A percentile compares a stretch with the other conserved stretches of the same genome.
Evolutionary conservation across 2,113 vertebrate species (phyloP).

Genomic region (Catharus minimus): DNA sequence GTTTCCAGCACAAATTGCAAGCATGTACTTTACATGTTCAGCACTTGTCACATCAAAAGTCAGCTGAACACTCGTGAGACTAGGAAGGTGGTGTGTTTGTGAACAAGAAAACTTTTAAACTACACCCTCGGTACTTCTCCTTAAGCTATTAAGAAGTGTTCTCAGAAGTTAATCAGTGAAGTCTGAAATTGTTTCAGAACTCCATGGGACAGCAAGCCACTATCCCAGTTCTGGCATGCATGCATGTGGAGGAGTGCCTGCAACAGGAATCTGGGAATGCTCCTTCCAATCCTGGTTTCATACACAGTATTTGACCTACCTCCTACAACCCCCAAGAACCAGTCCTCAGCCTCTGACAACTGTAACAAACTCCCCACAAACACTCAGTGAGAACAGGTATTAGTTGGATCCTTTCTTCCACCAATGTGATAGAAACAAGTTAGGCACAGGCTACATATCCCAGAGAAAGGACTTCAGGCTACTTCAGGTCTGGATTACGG

Average conservation of each 20-base stretch:
- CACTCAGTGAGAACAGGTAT: background rate
- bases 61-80: background rate
- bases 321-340: background rate
- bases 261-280: fast-evolving
- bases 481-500: background rate
- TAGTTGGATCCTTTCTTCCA: background rate
- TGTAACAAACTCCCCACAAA: background rate
- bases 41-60: no score
- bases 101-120: background rate
- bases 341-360: background rate
- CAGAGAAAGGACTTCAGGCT: background rate
- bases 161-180: background rate
- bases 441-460: fast-evolving
- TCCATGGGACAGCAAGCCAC: background rate
- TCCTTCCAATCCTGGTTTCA: background rate
- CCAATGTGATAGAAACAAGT: fast-evolving
- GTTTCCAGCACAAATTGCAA: background rate
- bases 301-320: fast-evolving
- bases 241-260: fast-evolving
- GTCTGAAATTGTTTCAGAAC: background rate
- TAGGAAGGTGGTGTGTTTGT: background rate
- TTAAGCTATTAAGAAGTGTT: background rate
- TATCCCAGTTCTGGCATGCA: fast-evolving
- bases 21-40: background rate
- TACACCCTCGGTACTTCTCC: background rate